Evolutionary conservation across 2,888 invertebrate genomes (phyloP), one percentile per base, ranked within the genome.

Genomic region (Acheta domesticus): DNA sequence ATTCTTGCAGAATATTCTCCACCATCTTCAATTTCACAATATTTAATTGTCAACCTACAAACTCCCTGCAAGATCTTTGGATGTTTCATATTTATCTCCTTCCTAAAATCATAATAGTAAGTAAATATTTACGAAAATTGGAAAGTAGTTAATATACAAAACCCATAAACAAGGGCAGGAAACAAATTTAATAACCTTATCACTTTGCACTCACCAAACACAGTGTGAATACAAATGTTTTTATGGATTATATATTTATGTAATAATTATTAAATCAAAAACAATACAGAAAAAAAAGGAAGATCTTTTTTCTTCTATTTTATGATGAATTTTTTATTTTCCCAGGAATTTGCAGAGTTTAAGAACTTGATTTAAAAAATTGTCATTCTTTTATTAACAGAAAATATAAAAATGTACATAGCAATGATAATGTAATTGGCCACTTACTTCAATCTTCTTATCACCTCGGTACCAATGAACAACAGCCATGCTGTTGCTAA

Each of bases 21-120:
- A 82, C 93, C 92, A 86, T 99, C 98, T 83, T 94, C 95, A 75
- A 96, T 87, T 77, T 91, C 91, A 49, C 95, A 93, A 82, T 91
- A 92, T 86, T 94, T 96, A 83, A 99, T 94, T 12, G 92, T 91
- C 74, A 99, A 89, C 81, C 94, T 93, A 85, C 98, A 97, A 78
- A 95, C 92, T 79, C 98, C 98, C 98, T 84, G 94, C 93, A 85
- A 97, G 91, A 85, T 98, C 98, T 87, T 97, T 98, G 19, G 96
- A 95, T 83, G 98, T 96, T 83, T 93, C 91, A 87, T 91, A 96
- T 82, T 92, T 91, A 79, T 96, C 96, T 79, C 92, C 92, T 81
- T 96, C 94, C 88, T 94, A 89, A n/a, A 19, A 49, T 76, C 19
- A 2, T 23, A 23, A 36, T 49, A 16, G 1, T 48, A n/a, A 48